These are phyloP conservation scores for Meteorus cinctellus DNA, from an alignment of 2,888 invertebrate species.

Conservation along the genomic window DNA sequence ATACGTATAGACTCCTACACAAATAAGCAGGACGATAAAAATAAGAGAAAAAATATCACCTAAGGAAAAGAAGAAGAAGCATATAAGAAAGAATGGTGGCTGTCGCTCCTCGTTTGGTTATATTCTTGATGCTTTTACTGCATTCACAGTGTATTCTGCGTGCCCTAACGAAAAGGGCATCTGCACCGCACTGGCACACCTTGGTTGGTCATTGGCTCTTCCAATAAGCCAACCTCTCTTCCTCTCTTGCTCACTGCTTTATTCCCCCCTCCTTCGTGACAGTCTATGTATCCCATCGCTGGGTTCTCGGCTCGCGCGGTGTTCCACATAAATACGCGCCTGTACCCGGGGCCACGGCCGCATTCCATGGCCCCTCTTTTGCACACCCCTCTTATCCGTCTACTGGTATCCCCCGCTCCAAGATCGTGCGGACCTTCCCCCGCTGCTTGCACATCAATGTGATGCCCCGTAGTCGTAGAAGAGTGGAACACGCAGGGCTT, in stretches of 20 bases:
- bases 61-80: constrained; percentile 54
- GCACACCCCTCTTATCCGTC: constrained; percentile 52
- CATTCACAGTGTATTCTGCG: constrained; percentile 63
- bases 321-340: constrained; percentile 71
- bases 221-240: constrained; percentile 26
- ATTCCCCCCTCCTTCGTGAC: constrained; percentile 19
- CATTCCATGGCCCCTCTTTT: constrained; percentile 65
- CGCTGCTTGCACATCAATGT: constrained; percentile 16
- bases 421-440: background rate
- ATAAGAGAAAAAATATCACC: constrained; percentile 46
- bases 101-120: constrained; percentile 60
- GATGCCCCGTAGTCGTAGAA: constrained; percentile 34
- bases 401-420: constrained; percentile 41
- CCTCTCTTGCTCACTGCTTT: constrained; percentile 45
- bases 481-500: constrained; percentile 8
- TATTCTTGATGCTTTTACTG: constrained; percentile 67
- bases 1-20: constrained; percentile 12
- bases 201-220: constrained; percentile 69
- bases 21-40: constrained; percentile 26
- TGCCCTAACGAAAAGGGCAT: constrained; percentile 65
- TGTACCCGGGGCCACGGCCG: constrained; percentile 69
- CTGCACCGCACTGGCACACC: constrained; percentile 63
- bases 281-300: constrained; percentile 42
- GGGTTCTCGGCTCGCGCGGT: constrained; percentile 54
- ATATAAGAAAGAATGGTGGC: constrained; percentile 41